Evolutionary conservation across 2,113 vertebrate genomes (phyloP), one percentile per base, ranked within the genome.

Genomic region (Paraplagusia blochii): DNA sequence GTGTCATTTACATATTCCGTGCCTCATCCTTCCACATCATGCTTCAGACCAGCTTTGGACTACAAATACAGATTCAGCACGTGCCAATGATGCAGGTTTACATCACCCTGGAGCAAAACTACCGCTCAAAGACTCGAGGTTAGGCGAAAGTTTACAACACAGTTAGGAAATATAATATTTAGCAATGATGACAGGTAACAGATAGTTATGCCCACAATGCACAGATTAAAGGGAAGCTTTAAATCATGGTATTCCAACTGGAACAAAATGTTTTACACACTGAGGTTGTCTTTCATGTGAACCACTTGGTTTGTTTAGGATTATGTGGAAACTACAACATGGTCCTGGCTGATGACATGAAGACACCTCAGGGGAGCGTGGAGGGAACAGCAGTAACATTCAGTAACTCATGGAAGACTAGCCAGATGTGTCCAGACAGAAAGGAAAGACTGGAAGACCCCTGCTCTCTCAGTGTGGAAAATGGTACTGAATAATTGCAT

Each of bases 241-340:
- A n/a, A n/a, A n/a, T n/a, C n/a, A n/a, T n/a, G n/a, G n/a, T n/a
- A n/a, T n/a, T n/a, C n/a, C n/a, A n/a, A n/a, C n/a, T n/a, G n/a
- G n/a, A 29, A 2, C 22, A 29, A 29, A 29, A 29, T 29, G 22
- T 6, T 29, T 2, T 29, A 6, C 6, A 29, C 22, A 6, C 6
- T 29, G 22, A 29, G 22, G 22, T 29, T 29, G 22, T 29, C 3
- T 6, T 29, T 29, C 6, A 29, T 40, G 1, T 42, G 35, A 66
- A 51, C 16, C 45, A 11, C 76, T 17, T 60, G 5, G 0, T 49
- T 16, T 54, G 49, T n/a, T 66, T 46, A 99, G 97, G 97, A 65
- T 92, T 99, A 71, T 99, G 97, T 71, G 97, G 97, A 44, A 93
- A 98, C 87, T 98, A 93, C 82, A 98, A 99, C 4, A 92, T 89